Evolutionary conservation across 30 jellyfish, hydroid and myxozoan species (phyloP), one percentile per base, ranked within the genome.

Genomic region (Cassiopea xamachana): DNA sequence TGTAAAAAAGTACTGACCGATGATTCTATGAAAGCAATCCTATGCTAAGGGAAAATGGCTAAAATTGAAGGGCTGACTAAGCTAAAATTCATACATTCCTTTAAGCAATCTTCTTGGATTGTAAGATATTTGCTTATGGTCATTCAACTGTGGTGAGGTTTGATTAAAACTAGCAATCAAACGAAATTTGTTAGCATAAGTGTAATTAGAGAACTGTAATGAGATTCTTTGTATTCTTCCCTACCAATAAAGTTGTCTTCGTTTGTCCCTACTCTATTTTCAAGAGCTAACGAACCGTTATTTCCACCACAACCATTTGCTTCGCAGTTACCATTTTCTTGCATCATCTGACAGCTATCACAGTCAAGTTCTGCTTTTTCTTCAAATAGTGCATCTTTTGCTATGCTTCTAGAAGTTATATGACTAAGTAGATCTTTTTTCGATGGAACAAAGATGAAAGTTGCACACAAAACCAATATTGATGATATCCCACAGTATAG

Each of bases 401-500:
- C 19, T 1, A 88, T 62, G 13, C 51, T 79, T 39, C 83, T 73
- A 14, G 16, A 39, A 7, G 90, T 80, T 39, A 69, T 83, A 43
- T 88, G 95, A 2, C 71, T 60, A 17, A 71, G 59, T 69, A 88
- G 81, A 51, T 88, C 90, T 5, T 74, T 74, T 58, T 88, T 88
- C 48, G 95, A 78, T 19, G 95, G 95, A 12, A 88, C 88, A 49
- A 88, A 82, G 12, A 79, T 75, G 60, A 80, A 44, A 4, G 95
- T 88, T 46, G 90, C 77, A 69, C 75, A 9, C 15, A 88, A 90
- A 48, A 88, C 95, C 46, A 88, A 70, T 49, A 70, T 17, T 2
- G 90, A 81, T 51, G 90, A 88, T 14, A 88, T 5, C 46, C 85
- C 90, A 69, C 95, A 88, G 75, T 88, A 88, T 61, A 88, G 55